Evolutionary conservation across 2,888 invertebrate species (phyloP).

Genomic region (Melanotus villosus): DNA sequence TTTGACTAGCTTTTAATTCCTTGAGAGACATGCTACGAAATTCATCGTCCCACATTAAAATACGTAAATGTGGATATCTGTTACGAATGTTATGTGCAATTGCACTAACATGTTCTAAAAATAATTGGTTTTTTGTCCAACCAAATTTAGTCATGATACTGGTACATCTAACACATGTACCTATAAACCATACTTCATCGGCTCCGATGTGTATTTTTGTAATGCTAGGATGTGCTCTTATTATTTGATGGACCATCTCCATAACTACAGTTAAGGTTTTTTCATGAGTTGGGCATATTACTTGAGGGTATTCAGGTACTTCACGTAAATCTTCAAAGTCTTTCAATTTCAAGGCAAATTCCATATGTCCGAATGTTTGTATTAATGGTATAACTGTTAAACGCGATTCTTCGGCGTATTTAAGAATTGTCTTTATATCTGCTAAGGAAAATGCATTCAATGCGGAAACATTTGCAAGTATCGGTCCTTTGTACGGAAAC

Average conservation of each 20-base stretch:
- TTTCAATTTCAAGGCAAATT: constrained; percentile 82
- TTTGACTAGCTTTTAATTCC: constrained; percentile 67
- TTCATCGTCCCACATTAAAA: constrained; percentile 90
- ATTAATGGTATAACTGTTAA: constrained; percentile 84
- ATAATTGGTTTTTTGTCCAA: constrained; percentile 73
- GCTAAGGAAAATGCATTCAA: constrained; percentile 75
- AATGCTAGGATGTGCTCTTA: constrained; percentile 71
- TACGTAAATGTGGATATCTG: constrained; percentile 70
- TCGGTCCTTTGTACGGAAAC: constrained; percentile 81
- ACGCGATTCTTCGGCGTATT: constrained; percentile 71
- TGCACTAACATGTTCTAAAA: constrained; percentile 74
- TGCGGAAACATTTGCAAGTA: constrained; percentile 73
- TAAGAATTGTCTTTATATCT: constrained; percentile 70
- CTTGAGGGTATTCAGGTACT: constrained; percentile 72
- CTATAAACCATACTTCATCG: constrained; percentile 85
- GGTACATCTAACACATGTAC: constrained; percentile 75
- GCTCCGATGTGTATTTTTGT: constrained; percentile 81
- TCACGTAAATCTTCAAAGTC: constrained; percentile 80
- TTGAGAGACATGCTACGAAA: constrained; percentile 72
- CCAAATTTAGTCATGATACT: constrained; percentile 61
- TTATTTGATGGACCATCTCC: constrained; percentile 81
- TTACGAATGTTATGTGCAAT: constrained; percentile 70
- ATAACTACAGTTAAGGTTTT: constrained; percentile 73
- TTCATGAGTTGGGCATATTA: constrained; percentile 79
- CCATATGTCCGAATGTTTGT: constrained; percentile 91